Conservation (phyloP, 2,797 vertebrate species). For the Trachops cirrhosus region DNA sequence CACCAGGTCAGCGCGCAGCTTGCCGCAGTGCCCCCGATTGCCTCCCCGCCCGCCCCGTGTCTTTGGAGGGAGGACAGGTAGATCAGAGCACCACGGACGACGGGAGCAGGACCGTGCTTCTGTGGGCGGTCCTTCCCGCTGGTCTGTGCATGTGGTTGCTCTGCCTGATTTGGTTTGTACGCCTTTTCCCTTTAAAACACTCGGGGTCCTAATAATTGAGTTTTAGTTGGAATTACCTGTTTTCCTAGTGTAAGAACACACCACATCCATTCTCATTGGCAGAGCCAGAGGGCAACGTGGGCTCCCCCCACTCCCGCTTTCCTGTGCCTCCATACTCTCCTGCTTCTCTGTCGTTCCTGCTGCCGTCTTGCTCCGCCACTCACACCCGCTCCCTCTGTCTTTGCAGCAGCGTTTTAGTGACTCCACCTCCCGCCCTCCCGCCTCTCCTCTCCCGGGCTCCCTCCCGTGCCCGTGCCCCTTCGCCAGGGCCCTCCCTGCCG, state of each 20-base stretch:
- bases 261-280: neutral
- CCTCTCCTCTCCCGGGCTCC: neutral
- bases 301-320: neutral
- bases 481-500: neutral
- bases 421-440: neutral
- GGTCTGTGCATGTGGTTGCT: fast-evolving
- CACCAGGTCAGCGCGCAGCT: constrained; percentile 85
- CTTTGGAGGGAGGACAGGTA: neutral
- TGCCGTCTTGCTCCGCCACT: neutral
- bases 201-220: neutral
- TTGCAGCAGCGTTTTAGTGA: neutral
- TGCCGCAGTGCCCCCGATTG: fast-evolving
- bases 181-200: neutral
- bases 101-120: fast-evolving
- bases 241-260: neutral
- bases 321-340: neutral
- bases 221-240: neutral
- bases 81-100: neutral
- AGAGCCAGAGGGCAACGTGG: neutral
- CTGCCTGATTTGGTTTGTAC: neutral
- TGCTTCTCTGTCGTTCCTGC: neutral
- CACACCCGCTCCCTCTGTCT: neutral
- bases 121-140: neutral
- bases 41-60: too few relatives aligned
- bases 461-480: too few relatives aligned